A percentile compares a stretch with the other conserved stretches of the same genome.
phyloP scores from a whole-genome alignment of 2,888 invertebrate genomes.

The Lasius fuliginosus region DNA sequence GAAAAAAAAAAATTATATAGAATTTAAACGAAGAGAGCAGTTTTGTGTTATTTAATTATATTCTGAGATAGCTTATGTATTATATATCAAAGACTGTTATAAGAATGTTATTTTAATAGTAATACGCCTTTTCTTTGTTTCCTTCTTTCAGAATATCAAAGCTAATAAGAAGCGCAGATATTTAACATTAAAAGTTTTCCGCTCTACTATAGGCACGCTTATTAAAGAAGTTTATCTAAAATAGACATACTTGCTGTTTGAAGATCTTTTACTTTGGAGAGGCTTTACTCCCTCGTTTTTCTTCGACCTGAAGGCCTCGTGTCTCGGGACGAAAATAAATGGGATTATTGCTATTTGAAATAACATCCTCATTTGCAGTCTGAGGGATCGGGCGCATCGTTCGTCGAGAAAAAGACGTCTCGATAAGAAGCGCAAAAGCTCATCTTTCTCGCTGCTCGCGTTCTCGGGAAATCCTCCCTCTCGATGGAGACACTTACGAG shows the following conservation, averaged over 20 bases:
- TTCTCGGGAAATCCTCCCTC: not conserved
- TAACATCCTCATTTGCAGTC: slow-evolving; percentile 21
- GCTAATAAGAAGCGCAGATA: not conserved
- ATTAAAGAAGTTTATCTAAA: slow-evolving; percentile 37
- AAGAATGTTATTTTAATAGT: slow-evolving; percentile 23
- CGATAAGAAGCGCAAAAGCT: slow-evolving; percentile 17
- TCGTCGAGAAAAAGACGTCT: not conserved
- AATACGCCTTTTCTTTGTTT: not conserved
- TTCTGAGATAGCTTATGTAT: not conserved
- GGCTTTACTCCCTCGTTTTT: not conserved
- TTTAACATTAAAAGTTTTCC: slow-evolving; percentile 26
- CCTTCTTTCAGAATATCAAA: slow-evolving; percentile 25
- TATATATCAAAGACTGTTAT: slow-evolving; percentile 19
- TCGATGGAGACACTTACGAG: slow-evolving; percentile 38
- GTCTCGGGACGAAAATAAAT: not conserved
- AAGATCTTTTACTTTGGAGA: slow-evolving; percentile 11
- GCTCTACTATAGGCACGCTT: slow-evolving; percentile 16
- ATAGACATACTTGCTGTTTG: slow-evolving; percentile 10
- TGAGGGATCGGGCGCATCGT: not conserved
- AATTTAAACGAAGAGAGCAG: too few relatives aligned
- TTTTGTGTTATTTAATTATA: not conserved
- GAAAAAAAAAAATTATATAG: not conserved
- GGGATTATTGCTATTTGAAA: slow-evolving; percentile 16
- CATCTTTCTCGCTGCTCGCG: slow-evolving; percentile 16
- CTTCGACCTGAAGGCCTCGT: not conserved